Evolutionary conservation across 1,140 invertebrate species (phyloP).

Genomic region (Calosoma granatense): DNA sequence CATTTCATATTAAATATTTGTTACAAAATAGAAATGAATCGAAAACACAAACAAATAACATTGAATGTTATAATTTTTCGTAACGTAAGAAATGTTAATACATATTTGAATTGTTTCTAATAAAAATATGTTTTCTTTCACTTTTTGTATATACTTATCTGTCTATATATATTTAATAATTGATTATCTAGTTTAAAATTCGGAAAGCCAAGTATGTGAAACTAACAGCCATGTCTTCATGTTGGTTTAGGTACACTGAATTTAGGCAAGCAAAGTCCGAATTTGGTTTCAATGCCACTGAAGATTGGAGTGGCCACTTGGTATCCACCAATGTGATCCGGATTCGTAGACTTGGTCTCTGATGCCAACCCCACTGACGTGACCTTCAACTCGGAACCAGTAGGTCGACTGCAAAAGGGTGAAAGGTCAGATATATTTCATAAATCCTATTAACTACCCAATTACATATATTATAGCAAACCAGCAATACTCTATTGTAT

Average conservation of each 20-base stretch:
- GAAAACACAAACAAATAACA: too few species aligned
- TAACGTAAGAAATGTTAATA: too few species aligned
- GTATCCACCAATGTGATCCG: slow-evolving; percentile 96
- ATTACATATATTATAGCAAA: too few species aligned
- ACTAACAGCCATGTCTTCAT: too few species aligned
- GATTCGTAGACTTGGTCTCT: slow-evolving; percentile 52
- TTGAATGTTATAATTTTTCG: too few species aligned
- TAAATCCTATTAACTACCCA: too few species aligned
- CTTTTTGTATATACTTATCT: slow-evolving; percentile 8
- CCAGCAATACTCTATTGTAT: too few species aligned
- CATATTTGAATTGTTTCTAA: too few species aligned
- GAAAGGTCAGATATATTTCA: too few species aligned
- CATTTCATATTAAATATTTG: not conserved
- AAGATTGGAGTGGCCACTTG: slow-evolving; percentile 90
- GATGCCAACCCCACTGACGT: slow-evolving; percentile 48
- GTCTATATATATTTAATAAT: too few species aligned
- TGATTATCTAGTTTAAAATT: too few species aligned
- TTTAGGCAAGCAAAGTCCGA: slow-evolving; percentile 89
- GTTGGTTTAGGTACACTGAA: slow-evolving; percentile 38
- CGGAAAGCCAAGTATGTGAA: too few species aligned
- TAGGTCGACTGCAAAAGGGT: slow-evolving; percentile 55
- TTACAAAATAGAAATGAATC: not conserved
- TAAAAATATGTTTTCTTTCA: slow-evolving; percentile 8
- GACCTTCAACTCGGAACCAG: slow-evolving; percentile 65
- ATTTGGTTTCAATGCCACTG: slow-evolving; percentile 94